phyloP scores from a whole-genome alignment of 1,140 invertebrate species.

The Nephotettix cincticeps region DNA sequence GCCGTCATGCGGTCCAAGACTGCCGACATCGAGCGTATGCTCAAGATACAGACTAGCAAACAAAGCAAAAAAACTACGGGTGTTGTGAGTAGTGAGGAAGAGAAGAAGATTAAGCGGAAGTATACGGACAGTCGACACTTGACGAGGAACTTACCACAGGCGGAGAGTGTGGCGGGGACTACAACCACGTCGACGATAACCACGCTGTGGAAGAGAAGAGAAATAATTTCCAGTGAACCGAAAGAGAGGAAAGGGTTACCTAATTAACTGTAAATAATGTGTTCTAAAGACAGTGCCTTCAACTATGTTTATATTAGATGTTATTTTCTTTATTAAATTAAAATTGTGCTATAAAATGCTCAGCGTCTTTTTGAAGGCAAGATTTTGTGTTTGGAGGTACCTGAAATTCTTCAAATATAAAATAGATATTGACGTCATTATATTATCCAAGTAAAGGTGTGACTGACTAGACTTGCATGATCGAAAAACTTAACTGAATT shows the following conservation, averaged over 20 bases:
- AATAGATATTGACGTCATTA: no score
- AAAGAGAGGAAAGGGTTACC: slow-evolving; percentile 40
- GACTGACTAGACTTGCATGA: no score
- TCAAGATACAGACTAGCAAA: slow-evolving; percentile 44
- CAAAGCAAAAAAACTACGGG: slow-evolving; percentile 6
- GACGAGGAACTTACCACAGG: slow-evolving; percentile 55
- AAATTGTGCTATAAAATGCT: background rate
- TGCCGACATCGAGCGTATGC: slow-evolving; percentile 63
- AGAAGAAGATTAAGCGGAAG: slow-evolving; percentile 60
- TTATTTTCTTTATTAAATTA: slow-evolving; percentile 18
- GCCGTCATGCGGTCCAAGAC: slow-evolving; percentile 66
- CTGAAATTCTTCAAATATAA: no score
- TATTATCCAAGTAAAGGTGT: no score
- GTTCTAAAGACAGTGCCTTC: slow-evolving; percentile 9
- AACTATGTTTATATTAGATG: slow-evolving; percentile 19
- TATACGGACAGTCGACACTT: slow-evolving; percentile 62
- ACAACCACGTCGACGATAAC: slow-evolving; percentile 33
- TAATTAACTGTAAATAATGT: slow-evolving; percentile 15
- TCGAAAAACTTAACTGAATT: no score
- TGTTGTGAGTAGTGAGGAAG: slow-evolving; percentile 23
- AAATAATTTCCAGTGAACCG: slow-evolving; percentile 75
- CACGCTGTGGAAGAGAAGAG: slow-evolving; percentile 71
- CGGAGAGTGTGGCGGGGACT: slow-evolving; percentile 31
- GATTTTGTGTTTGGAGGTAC: no score
- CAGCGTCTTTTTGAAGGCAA: no score